Evolutionary conservation across 1,140 invertebrate genomes (phyloP).

Genomic region (Oryzaephilus surinamensis): DNA sequence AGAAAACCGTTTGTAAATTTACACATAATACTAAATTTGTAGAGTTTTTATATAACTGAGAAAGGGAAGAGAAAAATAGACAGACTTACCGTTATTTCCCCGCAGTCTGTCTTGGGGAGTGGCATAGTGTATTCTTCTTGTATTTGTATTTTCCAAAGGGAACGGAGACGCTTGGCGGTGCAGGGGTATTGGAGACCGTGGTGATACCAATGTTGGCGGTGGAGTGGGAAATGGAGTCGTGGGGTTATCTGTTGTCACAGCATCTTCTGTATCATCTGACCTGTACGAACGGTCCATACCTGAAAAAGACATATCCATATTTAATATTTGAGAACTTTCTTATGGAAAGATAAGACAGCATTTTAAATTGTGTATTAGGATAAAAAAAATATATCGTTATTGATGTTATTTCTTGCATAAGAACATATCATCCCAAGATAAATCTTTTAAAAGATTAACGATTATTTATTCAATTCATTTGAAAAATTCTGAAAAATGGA

Average conservation of each 20-base stretch:
- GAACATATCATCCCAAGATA: too few relatives aligned
- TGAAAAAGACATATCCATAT: conserved; percentile 26
- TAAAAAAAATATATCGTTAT: neutral
- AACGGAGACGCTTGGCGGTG: conserved; percentile 56
- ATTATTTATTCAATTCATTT: too few relatives aligned
- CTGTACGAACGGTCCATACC: conserved; percentile 47
- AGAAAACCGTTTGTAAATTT: neutral
- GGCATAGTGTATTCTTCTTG: conserved; percentile 42
- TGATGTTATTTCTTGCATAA: neutral
- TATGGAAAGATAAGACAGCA: too few relatives aligned
- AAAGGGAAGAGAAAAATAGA: too few relatives aligned
- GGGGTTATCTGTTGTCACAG: conserved; percentile 39
- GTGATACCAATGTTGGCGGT: conserved; percentile 37
- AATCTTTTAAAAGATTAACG: too few relatives aligned
- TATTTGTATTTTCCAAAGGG: conserved; percentile 53
- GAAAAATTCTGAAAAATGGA: too few relatives aligned
- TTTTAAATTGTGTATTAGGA: too few relatives aligned
- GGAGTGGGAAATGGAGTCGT: conserved; percentile 40
- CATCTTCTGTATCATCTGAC: conserved; percentile 48
- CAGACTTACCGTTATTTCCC: conserved; percentile 28
- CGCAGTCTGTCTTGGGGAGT: conserved; percentile 40
- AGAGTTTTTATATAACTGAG: neutral
- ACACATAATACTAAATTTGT: neutral
- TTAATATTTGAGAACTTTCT: too few relatives aligned
- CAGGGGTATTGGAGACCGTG: conserved; percentile 38